Evolutionary conservation across 2,113 vertebrate species (phyloP), one percentile per base, ranked within the genome.

Genomic region (Barnardius zonarius): DNA sequence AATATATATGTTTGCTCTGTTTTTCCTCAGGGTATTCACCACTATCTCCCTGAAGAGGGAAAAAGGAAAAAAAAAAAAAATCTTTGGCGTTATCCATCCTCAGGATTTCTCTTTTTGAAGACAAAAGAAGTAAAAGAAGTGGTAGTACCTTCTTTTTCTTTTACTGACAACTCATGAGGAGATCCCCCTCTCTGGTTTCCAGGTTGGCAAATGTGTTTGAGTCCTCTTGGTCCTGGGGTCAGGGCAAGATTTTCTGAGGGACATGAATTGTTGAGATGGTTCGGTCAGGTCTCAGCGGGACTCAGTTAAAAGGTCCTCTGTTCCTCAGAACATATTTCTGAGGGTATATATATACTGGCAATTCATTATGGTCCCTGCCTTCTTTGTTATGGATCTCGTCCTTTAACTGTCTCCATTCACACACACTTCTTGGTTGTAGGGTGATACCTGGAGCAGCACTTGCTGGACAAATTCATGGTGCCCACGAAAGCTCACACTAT

Each of bases 271-370:
- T 66, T 85, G 82, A 69, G 59, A 85, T 35, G 31, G 37, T 52
- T 82, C 88, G 28, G 55, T 94, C 76, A 74, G 4, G 28, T 51
- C 80, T 86, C 0, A 0, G 27, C 41, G 81, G 86, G 86, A 63
- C 86, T 41, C 46, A 41, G 27, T 54, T 93, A 51, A 90, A 93
- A 93, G 55, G 43, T 88, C 22, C 41, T 94, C n/a, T 80, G 37
- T 63, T 88, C n/a, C 27, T 80, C 72, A 77, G 83, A 86, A 81
- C 8, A 2, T 31, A 22, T 70, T 92, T 86, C 83, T 0, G 1
- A 70, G 49, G 67, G n/a, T 66, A 1, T 27, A 11, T 62, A 49
- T 74, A 4, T 15, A 37, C 66, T 73, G 35, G 24, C 44, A 57
- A 54, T 90, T 86, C 0, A 0, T 83, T 80, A 62, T 1, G 0